phyloP scores from a whole-genome alignment of 2,113 vertebrate genomes.

The Xenotilapia leptura region DNA sequence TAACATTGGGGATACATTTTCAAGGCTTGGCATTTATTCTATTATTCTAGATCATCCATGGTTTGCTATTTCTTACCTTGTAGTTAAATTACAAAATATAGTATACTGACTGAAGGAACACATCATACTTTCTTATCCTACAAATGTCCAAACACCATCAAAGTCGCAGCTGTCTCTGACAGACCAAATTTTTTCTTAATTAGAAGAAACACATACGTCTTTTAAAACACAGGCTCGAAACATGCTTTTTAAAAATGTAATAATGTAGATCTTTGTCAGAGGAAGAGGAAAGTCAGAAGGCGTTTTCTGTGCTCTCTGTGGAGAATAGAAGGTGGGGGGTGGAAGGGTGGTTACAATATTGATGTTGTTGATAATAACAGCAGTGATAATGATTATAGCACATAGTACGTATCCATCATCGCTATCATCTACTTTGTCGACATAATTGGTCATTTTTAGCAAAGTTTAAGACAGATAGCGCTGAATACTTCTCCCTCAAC shows the following conservation, averaged over 20 bases:
- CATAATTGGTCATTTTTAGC: constrained; percentile 10
- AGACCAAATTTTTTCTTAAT: constrained; percentile 22
- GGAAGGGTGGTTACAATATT: not conserved
- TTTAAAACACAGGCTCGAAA: not conserved
- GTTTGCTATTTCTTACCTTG: not conserved
- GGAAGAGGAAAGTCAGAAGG: not conserved
- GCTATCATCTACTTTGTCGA: constrained; percentile 2
- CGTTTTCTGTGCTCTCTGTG: not conserved
- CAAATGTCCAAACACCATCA: not conserved
- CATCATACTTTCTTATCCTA: not conserved
- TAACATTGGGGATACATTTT: not conserved
- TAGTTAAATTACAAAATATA: not conserved
- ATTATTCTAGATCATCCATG: not conserved
- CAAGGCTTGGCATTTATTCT: not conserved
- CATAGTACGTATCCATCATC: constrained; percentile 33
- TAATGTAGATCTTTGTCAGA: constrained; percentile 28
- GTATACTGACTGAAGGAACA: not conserved
- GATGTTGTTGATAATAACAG: constrained; percentile 48
- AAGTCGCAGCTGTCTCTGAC: not conserved
- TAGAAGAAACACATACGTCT: constrained; percentile 22
- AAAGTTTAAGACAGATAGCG: not conserved
- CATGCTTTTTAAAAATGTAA: constrained; percentile 7
- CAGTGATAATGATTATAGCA: constrained; percentile 54
- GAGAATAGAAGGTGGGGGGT: not conserved
- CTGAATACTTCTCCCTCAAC: not conserved